Evolutionary conservation across 1,140 invertebrate species (phyloP).

Genomic region (Lepeophtheirus salmonis): DNA sequence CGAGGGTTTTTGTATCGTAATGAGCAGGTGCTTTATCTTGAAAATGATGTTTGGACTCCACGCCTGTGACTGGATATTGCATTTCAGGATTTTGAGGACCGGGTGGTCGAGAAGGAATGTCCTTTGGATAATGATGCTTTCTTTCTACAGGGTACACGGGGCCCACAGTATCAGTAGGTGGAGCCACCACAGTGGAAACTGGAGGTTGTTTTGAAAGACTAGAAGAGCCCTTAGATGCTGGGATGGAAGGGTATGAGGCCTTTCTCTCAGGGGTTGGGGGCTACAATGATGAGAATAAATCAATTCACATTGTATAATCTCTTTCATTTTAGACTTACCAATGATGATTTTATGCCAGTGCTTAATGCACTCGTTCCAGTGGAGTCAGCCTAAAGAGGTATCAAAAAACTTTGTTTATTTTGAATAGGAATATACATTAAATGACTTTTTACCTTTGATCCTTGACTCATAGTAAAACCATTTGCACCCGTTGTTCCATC

Average conservation of each 20-base stretch:
- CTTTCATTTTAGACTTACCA: too few species aligned
- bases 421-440: too few species aligned
- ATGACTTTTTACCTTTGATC: too few species aligned
- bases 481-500: too few species aligned
- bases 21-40: constrained; percentile 8
- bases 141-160: constrained; percentile 16
- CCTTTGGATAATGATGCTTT: constrained; percentile 15
- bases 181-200: background rate
- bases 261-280: background rate
- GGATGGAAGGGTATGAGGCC: background rate
- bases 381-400: too few species aligned
- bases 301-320: too few species aligned
- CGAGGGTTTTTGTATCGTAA: background rate
- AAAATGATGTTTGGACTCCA: constrained; percentile 10
- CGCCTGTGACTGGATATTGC: constrained; percentile 10
- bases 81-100: background rate
- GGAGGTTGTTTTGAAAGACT: background rate
- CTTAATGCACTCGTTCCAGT: too few species aligned
- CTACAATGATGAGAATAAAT: too few species aligned
- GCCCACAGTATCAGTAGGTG: background rate
- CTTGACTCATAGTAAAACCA: too few species aligned
- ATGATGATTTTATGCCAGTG: too few species aligned
- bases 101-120: background rate
- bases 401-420: too few species aligned
- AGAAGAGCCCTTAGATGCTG: background rate